A percentile compares a stretch with the other conserved stretches of the same genome.
Conservation (phyloP, 2,113 vertebrate species). For the Sander vitreus region DNA sequence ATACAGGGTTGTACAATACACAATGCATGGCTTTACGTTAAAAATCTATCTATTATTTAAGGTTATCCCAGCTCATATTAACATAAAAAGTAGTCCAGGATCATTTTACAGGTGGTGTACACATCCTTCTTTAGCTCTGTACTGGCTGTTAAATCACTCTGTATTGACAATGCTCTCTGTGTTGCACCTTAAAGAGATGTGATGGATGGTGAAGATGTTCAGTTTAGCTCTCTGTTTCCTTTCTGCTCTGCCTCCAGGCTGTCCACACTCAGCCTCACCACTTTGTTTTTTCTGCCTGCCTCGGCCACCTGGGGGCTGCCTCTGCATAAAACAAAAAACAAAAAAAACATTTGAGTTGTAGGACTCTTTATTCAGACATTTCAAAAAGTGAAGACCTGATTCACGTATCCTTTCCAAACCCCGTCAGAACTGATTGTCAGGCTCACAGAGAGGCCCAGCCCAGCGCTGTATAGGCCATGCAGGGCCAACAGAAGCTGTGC, state of each 20-base stretch:
- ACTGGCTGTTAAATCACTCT: neutral
- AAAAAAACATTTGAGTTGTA: neutral
- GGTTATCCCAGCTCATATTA: neutral
- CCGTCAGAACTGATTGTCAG: constrained; percentile 21
- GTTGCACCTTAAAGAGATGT: constrained; percentile 1
- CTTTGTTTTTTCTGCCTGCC: neutral
- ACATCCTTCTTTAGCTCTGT: neutral
- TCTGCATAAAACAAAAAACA: neutral
- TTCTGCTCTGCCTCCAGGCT: neutral
- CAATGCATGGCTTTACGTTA: neutral
- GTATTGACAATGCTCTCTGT: neutral
- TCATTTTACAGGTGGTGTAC: neutral
- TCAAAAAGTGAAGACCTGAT: constrained; percentile 17
- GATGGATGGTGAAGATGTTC: neutral
- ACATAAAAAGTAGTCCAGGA: neutral
- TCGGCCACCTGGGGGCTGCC: neutral
- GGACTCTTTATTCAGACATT: neutral
- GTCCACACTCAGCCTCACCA: neutral
- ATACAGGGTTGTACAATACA: neutral
- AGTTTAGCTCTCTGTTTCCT: neutral
- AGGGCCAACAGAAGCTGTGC: constrained; percentile 74
- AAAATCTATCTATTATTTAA: neutral
- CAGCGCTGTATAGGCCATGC: constrained; percentile 36
- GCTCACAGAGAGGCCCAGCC: constrained; percentile 40
- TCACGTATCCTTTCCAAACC: constrained; percentile 25